These are phyloP conservation scores for Semnopithecus entellus DNA, from an alignment of 2,113 vertebrate genomes.

Conservation along the genomic window DNA sequence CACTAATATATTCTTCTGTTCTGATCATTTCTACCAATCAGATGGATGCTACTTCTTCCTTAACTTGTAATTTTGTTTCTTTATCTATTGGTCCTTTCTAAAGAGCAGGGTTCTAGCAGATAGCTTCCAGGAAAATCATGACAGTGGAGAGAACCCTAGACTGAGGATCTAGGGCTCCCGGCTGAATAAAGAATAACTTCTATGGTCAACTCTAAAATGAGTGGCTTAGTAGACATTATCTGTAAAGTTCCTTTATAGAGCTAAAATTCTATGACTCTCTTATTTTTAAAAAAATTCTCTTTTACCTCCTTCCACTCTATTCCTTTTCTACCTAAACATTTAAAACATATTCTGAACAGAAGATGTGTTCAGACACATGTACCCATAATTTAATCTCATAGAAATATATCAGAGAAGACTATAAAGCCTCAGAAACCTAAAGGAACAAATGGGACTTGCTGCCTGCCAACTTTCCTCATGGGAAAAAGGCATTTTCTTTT, in stretches of 20 bases:
- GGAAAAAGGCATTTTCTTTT: slow-evolving; percentile 29
- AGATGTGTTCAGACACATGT: slow-evolving; percentile 43
- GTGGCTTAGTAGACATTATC: background rate
- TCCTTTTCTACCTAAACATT: background rate
- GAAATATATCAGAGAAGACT: slow-evolving; percentile 27
- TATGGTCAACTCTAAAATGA: background rate
- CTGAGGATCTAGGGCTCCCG: background rate
- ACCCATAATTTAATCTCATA: slow-evolving; percentile 29
- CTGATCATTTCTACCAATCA: background rate
- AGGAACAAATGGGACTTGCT: slow-evolving; percentile 51
- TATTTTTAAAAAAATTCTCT: background rate
- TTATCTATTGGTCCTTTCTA: background rate
- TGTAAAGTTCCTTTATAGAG: background rate
- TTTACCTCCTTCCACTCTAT: background rate
- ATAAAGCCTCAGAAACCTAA: slow-evolving; percentile 30
- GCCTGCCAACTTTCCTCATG: slow-evolving; percentile 32
- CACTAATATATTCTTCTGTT: background rate
- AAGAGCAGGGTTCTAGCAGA: background rate
- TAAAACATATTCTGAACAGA: slow-evolving; percentile 36
- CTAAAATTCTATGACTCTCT: background rate
- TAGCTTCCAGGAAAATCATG: background rate
- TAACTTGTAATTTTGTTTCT: background rate
- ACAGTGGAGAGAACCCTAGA: background rate
- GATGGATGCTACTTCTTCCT: background rate
- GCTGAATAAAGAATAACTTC: background rate